phyloP scores from a whole-genome alignment of 1,140 invertebrate genomes.

The Zelostemma sp. region DNA sequence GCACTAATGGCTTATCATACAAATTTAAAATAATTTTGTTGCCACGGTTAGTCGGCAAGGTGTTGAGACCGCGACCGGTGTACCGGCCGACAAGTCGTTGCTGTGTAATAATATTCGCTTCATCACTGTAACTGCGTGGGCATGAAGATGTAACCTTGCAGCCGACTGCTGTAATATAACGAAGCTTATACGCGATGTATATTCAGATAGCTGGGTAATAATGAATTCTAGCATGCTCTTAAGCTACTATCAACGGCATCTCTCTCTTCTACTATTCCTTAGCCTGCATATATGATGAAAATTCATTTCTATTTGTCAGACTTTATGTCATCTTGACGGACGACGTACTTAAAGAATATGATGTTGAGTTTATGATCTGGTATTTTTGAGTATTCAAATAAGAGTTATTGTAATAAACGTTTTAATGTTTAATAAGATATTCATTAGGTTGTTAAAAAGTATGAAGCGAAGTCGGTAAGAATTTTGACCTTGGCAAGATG shows the following conservation, averaged over 20 bases:
- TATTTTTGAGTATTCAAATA: no score
- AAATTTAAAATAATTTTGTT: no score
- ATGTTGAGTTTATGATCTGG: background rate
- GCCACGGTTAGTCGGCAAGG: no score
- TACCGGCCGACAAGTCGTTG: background rate
- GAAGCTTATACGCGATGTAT: slow-evolving; percentile 42
- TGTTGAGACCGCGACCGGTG: background rate
- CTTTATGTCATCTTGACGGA: slow-evolving; percentile 5
- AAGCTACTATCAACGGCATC: slow-evolving; percentile 49
- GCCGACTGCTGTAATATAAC: slow-evolving; percentile 37
- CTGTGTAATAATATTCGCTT: no score
- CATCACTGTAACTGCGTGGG: no score
- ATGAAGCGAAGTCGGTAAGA: no score
- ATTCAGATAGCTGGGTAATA: slow-evolving; percentile 46
- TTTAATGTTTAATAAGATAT: no score
- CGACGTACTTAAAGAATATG: background rate
- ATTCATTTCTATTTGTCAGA: slow-evolving; percentile 38
- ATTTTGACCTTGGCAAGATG: no score
- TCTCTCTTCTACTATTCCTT: slow-evolving; percentile 28
- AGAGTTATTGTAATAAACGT: no score
- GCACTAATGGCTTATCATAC: no score
- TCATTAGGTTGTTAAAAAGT: no score
- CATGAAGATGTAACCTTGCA: slow-evolving; percentile 47
- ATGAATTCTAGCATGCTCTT: slow-evolving; percentile 49
- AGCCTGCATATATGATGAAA: slow-evolving; percentile 39